phyloP scores from a whole-genome alignment of 1,140 invertebrate genomes.

The Sycobia sp. region DNA sequence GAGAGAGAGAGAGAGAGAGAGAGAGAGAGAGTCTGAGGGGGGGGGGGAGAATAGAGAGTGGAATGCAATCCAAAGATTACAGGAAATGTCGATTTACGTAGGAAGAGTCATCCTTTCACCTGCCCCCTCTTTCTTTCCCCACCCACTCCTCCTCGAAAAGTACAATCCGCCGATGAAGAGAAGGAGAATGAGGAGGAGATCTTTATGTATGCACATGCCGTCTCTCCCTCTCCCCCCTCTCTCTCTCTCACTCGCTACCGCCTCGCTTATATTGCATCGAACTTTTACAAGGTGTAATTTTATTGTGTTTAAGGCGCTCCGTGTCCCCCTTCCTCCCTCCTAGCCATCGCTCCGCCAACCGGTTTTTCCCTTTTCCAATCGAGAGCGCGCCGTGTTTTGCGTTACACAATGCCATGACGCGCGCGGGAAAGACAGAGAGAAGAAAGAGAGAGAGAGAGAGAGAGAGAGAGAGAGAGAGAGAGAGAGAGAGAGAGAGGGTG shows the following conservation, averaged over 20 bases:
- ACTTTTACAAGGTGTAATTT: slow-evolving; percentile 11
- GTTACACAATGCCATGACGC: slow-evolving; percentile 15
- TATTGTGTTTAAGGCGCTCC: slow-evolving; percentile 22
- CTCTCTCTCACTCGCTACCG: neutral
- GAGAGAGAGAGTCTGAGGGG: too few species aligned
- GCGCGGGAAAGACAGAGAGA: too few species aligned
- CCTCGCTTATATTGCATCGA: too few species aligned
- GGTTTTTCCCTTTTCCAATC: slow-evolving; percentile 11
- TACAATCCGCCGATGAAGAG: slow-evolving; percentile 17
- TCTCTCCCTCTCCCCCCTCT: neutral
- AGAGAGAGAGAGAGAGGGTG: too few species aligned
- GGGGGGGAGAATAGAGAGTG: slow-evolving; percentile 31
- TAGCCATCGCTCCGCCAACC: neutral
- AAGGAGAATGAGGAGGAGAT: neutral
- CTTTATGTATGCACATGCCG: slow-evolving; percentile 13
- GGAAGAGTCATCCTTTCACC: slow-evolving; percentile 33
- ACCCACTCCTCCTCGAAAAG: slow-evolving; percentile 10
- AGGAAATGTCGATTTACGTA: slow-evolving; percentile 34
- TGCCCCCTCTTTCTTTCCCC: too few species aligned
- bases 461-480: too few species aligned
- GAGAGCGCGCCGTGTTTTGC: neutral
- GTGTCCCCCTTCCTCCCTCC: too few species aligned
- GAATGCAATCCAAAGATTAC: slow-evolving; percentile 29
- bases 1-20: too few species aligned
- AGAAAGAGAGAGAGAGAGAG: too few species aligned